These are phyloP conservation scores for Amphipoea oculea DNA, from an alignment of 2,888 invertebrate species.

Conservation along the genomic window DNA sequence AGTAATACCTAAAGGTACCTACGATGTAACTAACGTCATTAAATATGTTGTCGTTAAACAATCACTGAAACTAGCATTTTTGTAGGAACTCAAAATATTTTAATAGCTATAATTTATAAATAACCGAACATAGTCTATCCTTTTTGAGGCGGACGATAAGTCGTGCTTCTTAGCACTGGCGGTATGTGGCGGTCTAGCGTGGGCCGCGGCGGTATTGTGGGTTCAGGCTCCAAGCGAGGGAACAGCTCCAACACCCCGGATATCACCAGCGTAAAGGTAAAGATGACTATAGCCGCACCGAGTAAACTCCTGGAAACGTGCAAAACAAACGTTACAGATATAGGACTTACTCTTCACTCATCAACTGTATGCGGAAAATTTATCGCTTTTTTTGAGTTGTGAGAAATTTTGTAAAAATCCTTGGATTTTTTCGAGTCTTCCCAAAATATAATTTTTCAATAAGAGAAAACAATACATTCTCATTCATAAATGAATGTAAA, in stretches of 20 bases:
- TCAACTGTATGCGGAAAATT: neutral
- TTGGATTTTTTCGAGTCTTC: neutral
- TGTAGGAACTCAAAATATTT: constrained; percentile 1
- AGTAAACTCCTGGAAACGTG: constrained; percentile 26
- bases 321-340: neutral
- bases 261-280: constrained; percentile 11
- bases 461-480: neutral
- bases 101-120: neutral
- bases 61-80: neutral
- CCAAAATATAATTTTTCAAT: neutral
- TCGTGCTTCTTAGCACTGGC: neutral
- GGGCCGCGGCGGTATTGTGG: neutral
- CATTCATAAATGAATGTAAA: neutral
- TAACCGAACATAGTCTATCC: constrained; percentile 4
- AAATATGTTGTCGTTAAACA: no score
- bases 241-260: constrained; percentile 37
- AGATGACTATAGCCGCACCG: constrained; percentile 22
- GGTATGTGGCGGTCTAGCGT: constrained; percentile 19
- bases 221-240: constrained; percentile 28
- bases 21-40: no score
- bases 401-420: neutral
- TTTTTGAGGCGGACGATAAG: neutral
- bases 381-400: no score
- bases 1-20: neutral
- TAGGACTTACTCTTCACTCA: neutral